phyloP scores from a whole-genome alignment of 1,140 invertebrate genomes.

The Lepidurus packardi region DNA sequence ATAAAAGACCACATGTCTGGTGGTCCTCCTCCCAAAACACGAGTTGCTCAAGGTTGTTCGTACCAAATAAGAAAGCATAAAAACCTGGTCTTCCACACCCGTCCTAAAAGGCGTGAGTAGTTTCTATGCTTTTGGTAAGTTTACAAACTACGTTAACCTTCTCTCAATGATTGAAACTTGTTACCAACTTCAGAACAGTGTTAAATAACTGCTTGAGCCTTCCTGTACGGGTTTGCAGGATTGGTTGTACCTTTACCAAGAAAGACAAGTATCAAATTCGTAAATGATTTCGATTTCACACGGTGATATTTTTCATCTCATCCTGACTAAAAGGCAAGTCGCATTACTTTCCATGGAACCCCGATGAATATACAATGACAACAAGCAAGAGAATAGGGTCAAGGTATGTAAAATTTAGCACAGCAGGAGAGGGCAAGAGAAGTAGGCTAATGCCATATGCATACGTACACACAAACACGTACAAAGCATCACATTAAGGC shows the following conservation, averaged over 20 bases:
- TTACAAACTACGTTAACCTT: too few species aligned
- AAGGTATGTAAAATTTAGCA: constrained; percentile 12
- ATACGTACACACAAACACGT: constrained; percentile 6
- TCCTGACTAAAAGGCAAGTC: constrained; percentile 18
- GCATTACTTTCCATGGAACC: background rate
- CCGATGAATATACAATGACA: constrained; percentile 20
- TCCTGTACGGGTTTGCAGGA: background rate
- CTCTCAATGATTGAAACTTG: too few species aligned
- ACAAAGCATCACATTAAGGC: constrained; percentile 22
- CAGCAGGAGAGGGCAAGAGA: background rate
- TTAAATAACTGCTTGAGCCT: background rate
- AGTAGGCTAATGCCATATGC: constrained; percentile 1
- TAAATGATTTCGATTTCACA: background rate
- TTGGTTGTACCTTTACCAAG: background rate
- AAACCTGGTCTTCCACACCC: too few species aligned
- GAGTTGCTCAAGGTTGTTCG: too few species aligned
- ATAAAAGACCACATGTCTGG: too few species aligned
- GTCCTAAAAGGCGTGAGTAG: too few species aligned
- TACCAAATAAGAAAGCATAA: too few species aligned
- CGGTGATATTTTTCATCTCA: background rate
- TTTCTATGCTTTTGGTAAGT: too few species aligned
- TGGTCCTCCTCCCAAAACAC: too few species aligned
- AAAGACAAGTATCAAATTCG: background rate
- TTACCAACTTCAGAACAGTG: background rate
- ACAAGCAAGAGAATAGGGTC: constrained; percentile 19